phyloP scores from a whole-genome alignment of 2,888 invertebrate genomes.

The Seira ritae region DNA sequence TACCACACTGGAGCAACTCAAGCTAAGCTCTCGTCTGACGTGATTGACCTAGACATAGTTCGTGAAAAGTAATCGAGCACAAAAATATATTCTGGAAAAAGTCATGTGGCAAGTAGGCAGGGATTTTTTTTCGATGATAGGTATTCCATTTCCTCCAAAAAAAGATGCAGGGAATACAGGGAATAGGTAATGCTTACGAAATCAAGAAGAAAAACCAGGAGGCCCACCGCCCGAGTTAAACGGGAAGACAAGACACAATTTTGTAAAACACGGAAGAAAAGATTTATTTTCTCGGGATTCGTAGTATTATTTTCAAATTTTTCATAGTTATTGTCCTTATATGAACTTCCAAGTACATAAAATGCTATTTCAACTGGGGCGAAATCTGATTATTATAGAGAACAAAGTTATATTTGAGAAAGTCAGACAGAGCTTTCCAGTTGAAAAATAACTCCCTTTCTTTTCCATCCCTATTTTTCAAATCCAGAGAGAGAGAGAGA shows the following conservation, averaged over 20 bases:
- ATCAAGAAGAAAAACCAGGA: no score
- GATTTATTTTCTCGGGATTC: not conserved
- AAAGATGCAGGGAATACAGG: no score
- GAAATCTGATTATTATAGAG: no score
- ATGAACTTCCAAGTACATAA: no score
- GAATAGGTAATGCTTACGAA: no score
- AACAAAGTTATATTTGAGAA: not conserved
- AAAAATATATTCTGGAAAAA: conserved; percentile 20
- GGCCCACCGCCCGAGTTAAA: no score
- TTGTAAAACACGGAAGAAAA: not conserved
- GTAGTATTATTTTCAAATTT: conserved; percentile 1
- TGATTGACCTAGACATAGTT: conserved; percentile 64
- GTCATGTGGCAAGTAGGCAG: conserved; percentile 46
- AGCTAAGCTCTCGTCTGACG: conserved; percentile 43
- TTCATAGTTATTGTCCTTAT: conserved; percentile 8
- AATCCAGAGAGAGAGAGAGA: conserved; percentile 35
- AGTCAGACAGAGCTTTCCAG: conserved; percentile 37
- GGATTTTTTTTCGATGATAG: no score
- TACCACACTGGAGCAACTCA: conserved; percentile 21
- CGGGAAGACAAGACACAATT: no score
- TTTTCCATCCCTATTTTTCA: conserved; percentile 26
- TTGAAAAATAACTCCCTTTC: conserved; percentile 5
- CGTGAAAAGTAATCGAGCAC: conserved; percentile 41
- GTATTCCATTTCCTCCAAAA: no score
- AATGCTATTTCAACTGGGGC: no score